Conservation (phyloP, 2,113 vertebrate species). For the Xiphophorus hellerii region DNA sequence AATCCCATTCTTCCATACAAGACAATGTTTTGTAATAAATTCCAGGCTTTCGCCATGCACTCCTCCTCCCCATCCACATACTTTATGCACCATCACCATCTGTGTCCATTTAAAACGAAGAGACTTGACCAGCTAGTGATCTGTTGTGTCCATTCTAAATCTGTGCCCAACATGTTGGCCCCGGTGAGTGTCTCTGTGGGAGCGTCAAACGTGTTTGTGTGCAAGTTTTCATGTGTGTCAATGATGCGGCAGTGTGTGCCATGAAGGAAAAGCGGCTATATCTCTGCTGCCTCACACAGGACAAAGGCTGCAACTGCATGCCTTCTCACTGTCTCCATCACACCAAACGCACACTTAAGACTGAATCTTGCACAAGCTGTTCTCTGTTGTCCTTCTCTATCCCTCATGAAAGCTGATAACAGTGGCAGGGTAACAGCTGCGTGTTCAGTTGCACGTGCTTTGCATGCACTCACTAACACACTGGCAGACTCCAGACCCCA, state of each 20-base stretch:
- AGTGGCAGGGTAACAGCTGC: slow-evolving; percentile 54
- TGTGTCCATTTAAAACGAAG: slow-evolving; percentile 50
- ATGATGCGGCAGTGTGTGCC: slow-evolving; percentile 53
- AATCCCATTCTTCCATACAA: slow-evolving; percentile 61
- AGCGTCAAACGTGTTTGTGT: slow-evolving; percentile 24
- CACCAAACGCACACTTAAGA: slow-evolving; percentile 24
- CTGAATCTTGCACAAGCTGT: slow-evolving; percentile 54
- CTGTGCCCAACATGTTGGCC: slow-evolving; percentile 41
- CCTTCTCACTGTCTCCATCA: slow-evolving; percentile 14
- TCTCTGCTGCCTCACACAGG: slow-evolving; percentile 80
- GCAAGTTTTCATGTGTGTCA: slow-evolving; percentile 52
- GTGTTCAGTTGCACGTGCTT: slow-evolving; percentile 44
- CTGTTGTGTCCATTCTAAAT: slow-evolving; percentile 50
- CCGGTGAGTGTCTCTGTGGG: slow-evolving; percentile 10
- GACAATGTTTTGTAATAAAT: slow-evolving; percentile 66
- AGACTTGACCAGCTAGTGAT: slow-evolving; percentile 36
- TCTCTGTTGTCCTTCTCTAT: slow-evolving; percentile 52
- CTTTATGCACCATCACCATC: slow-evolving; percentile 50
- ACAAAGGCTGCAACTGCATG: slow-evolving; percentile 54
- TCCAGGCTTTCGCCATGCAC: slow-evolving; percentile 38
- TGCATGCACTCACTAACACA: slow-evolving; percentile 11
- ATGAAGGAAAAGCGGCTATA: slow-evolving; percentile 59
- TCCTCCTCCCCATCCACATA: slow-evolving; percentile 54
- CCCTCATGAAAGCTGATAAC: slow-evolving; percentile 59
- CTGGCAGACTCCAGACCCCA: slow-evolving; percentile 17